Evolutionary conservation across 2,113 vertebrate species (phyloP), one percentile per base, ranked within the genome.

Genomic region (Perca flavescens): DNA sequence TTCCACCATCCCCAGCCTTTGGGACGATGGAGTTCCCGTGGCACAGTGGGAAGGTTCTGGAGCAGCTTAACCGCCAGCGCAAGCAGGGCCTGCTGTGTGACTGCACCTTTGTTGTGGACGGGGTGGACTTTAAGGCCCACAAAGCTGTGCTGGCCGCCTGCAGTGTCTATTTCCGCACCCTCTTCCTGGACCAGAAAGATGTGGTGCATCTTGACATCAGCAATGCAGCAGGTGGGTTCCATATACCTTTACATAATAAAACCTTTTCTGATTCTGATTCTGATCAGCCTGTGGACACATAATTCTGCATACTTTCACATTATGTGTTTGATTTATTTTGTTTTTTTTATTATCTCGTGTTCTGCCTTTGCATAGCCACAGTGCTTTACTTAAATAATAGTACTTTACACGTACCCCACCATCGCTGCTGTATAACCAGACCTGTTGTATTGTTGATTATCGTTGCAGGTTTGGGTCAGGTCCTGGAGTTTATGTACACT

Each of bases 401-500:
- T 69, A 52, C 10, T 43, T 43, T 11, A 43, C 10, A 22, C 56
- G 16, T 47, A 53, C n/a, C 9, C 34, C 16, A 58, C 25, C 12
- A 31, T 63, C 4, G 10, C 63, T 77, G 56, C 31, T 69, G 28
- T 80, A n/a, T 74, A 25, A 79, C 22, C 50, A 11, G 1, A 74
- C 21, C 22, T 52, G 9, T 53, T 66, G 28, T 71, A 11, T 63
- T 79, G 15, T 28, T 88, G 21, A n/a, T 61, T 83, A 12, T 82
- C 0, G 5, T 80, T 92, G 62, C 93, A 99, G 98, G 98, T 90
- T 93, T 99, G 90, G 97, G 97, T 6, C 98, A 98, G 75, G 96
- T 99, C 46, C 89, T 99, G 93, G 98, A 99, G 82, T 99, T 99
- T 84, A 99, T 99, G 98, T 99, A 99, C 96, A 99, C 98, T 0